Percentiles rank a stretch among this genome's conserved stretches.
Conservation (phyloP, 2,113 vertebrate species). For the Harpagus bidentatus region DNA sequence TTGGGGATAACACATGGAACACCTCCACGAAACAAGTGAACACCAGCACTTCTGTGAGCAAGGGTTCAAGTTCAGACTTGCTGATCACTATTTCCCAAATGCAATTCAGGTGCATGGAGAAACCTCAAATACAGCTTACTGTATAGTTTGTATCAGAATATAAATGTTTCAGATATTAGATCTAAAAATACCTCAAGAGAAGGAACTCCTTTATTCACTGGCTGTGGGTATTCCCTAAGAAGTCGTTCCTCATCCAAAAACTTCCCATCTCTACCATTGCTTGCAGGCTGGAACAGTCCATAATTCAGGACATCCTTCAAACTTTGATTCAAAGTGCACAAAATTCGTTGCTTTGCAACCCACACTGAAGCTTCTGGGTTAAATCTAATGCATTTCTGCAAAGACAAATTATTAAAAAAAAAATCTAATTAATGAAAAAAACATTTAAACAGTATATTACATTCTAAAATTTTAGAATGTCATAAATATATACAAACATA, state of each 20-base stretch:
- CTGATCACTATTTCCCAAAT: not conserved
- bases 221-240: conserved; percentile 89
- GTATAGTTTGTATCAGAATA: not conserved
- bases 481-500: not conserved
- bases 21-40: not conserved
- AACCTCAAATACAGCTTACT: not conserved
- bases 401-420: not conserved
- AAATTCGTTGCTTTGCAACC: conserved; percentile 89
- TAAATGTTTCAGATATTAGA: not conserved
- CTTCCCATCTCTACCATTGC: conserved; percentile 84
- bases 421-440: not conserved
- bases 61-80: not conserved
- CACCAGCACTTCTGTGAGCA: not conserved
- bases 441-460: not conserved
- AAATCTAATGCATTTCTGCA: conserved; percentile 94
- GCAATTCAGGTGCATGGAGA: not conserved
- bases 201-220: conserved; percentile 83
- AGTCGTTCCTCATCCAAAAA: conserved; percentile 92
- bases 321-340: conserved; percentile 89
- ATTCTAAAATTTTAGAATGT: not conserved
- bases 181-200: conserved; percentile 82
- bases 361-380: conserved; percentile 89
- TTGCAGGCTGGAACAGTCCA: conserved; percentile 91
- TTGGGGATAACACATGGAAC: not conserved
- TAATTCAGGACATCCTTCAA: conserved; percentile 96